Conservation (phyloP, 2,113 vertebrate species). For the Mohoua ochrocephala region DNA sequence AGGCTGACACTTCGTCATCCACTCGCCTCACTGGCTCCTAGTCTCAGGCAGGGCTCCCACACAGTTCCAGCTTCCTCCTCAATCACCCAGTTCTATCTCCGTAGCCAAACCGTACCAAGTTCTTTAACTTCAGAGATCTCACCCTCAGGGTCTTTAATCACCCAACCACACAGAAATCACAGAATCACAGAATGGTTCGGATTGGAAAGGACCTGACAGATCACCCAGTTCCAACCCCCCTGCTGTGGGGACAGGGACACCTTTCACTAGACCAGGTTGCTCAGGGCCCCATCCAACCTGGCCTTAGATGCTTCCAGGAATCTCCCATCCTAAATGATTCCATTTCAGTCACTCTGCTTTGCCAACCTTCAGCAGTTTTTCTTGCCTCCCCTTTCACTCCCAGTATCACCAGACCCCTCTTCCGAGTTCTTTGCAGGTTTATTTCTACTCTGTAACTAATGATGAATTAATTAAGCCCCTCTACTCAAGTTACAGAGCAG, state of each 20-base stretch:
- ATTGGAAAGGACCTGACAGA: not conserved
- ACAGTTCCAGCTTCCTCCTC: not conserved
- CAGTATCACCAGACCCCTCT: not conserved
- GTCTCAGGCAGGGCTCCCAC: not conserved
- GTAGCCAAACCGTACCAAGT: not conserved
- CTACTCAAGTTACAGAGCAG: not conserved
- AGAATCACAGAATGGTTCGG: not conserved
- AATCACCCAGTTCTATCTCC: not conserved
- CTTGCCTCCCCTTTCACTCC: not conserved
- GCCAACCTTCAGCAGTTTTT: not conserved
- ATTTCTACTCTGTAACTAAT: not conserved
- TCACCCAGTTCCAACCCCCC: not conserved
- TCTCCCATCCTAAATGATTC: not conserved
- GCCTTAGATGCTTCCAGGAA: not conserved
- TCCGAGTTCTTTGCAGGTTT: not conserved
- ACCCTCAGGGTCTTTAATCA: not conserved
- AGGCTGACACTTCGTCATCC: not conserved
- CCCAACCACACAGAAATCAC: not conserved
- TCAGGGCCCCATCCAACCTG: not conserved
- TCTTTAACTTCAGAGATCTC: not conserved
- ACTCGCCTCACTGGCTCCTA: not conserved
- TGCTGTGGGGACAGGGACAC: no score
- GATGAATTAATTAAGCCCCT: not conserved
- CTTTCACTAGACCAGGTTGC: not conserved
- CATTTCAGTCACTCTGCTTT: not conserved